Evolutionary conservation across 2,888 invertebrate species (phyloP), one percentile per base, ranked within the genome.

Genomic region (Choristoneura rosaceana): DNA sequence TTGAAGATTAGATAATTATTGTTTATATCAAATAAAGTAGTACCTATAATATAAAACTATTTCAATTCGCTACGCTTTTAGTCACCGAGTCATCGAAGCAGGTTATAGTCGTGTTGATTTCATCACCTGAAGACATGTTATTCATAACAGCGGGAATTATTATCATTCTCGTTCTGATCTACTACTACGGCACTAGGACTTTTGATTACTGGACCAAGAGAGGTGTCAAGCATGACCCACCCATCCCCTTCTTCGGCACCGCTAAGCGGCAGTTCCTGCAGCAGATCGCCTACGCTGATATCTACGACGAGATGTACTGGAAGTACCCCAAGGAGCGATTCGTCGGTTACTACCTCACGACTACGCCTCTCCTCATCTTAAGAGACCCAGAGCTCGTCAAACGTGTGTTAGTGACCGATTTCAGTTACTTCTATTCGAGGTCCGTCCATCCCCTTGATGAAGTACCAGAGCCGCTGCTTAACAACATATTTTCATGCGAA

Each of bases 331-430:
- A 76, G 12, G 78, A 78, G 25, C 74, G 71, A 47, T 69, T 77
- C 9, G 76, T 78, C 3, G 79, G 79, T 0, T 73, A 69, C 45
- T 79, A 71, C 64, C 60, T 71, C 41, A 61, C 38, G 15, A 74
- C 59, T 10, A 70, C 55, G 7, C 79, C 78, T 8, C 74, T 73
- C 8, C 65, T 81, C 1, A 67, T 81, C 38, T 71, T 81, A 10
- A 71, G 78, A 55, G 80, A 81, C 70, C 79, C 81, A 0, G 79
- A 76, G 14, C 68, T 79, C 8, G 74, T 78, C 2, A 79, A 79
- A 60, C 61, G 71, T 3, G 52, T 81, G 12, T 60, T 81, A n/a
- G 65, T 76, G 0, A 70, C 76, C 10, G 81, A 81, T 70, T 81
- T 80, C 41, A 34, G 5, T 3, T 43, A 71, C 59, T 80, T 80